Evolutionary conservation across 2,888 invertebrate species (phyloP), one percentile per base, ranked within the genome.

Genomic region (Stenoptilia bipunctidactyla): DNA sequence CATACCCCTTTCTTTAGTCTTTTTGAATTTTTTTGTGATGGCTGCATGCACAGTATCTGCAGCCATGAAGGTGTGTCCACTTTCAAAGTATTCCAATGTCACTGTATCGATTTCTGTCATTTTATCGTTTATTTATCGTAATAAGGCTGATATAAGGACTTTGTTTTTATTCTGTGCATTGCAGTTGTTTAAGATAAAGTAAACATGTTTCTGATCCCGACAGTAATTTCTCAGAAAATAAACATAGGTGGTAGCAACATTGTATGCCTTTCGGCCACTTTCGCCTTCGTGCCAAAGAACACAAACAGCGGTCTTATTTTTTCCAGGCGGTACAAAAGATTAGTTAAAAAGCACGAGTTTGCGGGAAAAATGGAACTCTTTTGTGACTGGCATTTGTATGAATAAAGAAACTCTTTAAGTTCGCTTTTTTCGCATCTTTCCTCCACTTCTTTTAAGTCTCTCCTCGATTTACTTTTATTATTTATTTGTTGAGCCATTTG

Each of bases 41-140:
- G 47, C 43, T 15, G 44, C 49, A 38, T 51, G 49, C 15, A 51
- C 47, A 14, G 46, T 46, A 38, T 51, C 46, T 36, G 49, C 49
- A 40, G 49, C 46, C 49, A 49, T 51, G 34, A 37, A 49, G 25
- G 43, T 47, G 33, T 49, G 46, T 2, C 51, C 44, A 27, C 41
- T 40, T 39, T 49, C 45, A 37, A 51, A 45, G 45, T 51, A 51
- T 42, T 43, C 44, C 13, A 51, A 27, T 34, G 41, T 46, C 27
- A 49, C 36, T 15, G 27, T 49, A 36, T 46, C 37, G 12, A 42
- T 38, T 13, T 33, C 35, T 36, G 43, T 47, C 34, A 40, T 39
- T 15, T 40, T 30, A 27, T 45, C 8, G 36, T 47, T 47, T 30
- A 47, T 34, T 34, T 39, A 38, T 41, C 45, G 37, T 15, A 48